Base-by-base conservation (phyloP, 2,113 vertebrate species). In the Coturnix japonica region DNA sequence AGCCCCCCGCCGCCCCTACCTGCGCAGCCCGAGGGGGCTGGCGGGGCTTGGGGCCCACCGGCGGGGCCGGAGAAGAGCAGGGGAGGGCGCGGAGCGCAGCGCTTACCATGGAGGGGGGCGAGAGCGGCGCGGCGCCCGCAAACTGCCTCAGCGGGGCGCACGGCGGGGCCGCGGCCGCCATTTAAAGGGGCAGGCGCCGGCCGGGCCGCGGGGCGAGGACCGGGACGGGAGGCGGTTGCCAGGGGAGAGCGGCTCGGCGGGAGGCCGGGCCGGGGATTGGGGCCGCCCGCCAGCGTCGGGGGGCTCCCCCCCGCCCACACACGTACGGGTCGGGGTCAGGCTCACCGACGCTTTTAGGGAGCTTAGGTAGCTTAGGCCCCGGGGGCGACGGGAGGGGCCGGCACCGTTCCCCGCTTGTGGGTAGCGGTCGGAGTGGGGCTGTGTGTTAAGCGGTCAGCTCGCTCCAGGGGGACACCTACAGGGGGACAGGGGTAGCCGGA, bases 171-270 rank as follows among this genome's bases (percentile, higher is more conserved):
- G 84, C 67, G 51, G 75, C 83, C 88, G 87, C 83, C 70, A 91
- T 91, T 96, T 96, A 95, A 96, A 96, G 95, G 95, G 83, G 92
- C 93, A 89, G 91, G 71, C n/a, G 53, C 77, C 79, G 53, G 54
- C 46, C 30, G 33, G 31, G 35, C 53, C 46, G 61, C 41, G 22
- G 30, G 18, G 14, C 43, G 28, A 53, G 49, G 49, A 53, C 25
- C 49, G 25, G 49, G 51, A 35, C n/a, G 26, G 56, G 43, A 70
- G 84, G 69, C 23, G 49, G 84, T 9, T 47, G 77, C 33, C 26
- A 1, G 7, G 91, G 81, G 69, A 23, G 57, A 89, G 85, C 13
- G 73, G 88, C 57, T 60, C 57, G 9, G 21, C 8, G 33, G 57
- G 57, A 60, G 57, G 57, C 57, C 57, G 57, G 57, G 57, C 57